Evolutionary conservation across 2,888 invertebrate species (phyloP).

Genomic region (Xanthia icteritia): DNA sequence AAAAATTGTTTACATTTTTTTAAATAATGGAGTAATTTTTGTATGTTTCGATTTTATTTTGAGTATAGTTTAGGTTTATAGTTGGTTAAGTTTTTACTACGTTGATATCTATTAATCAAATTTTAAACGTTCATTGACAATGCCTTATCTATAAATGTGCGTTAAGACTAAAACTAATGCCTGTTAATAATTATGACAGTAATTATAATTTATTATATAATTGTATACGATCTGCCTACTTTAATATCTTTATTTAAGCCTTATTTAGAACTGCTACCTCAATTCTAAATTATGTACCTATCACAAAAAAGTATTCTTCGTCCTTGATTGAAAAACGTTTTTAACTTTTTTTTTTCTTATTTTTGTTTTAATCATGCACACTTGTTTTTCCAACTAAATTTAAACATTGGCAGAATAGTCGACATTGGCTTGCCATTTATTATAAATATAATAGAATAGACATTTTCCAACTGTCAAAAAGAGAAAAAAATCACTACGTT

Average conservation of each 20-base stretch:
- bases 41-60: neutral
- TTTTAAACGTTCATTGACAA: neutral
- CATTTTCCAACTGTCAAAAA: slow-evolving; percentile 61
- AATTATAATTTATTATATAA: neutral
- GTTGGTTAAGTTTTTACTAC: neutral
- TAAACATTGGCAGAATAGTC: too few relatives aligned
- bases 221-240: neutral
- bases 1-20: too few relatives aligned
- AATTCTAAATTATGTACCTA: slow-evolving; percentile 5
- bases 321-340: slow-evolving; percentile 37
- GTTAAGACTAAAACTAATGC: neutral
- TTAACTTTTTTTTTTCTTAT: too few relatives aligned
- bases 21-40: neutral
- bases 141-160: neutral
- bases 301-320: slow-evolving; percentile 19
- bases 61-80: neutral
- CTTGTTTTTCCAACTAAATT: too few relatives aligned
- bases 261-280: neutral
- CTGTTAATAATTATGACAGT: neutral
- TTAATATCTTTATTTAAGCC: neutral
- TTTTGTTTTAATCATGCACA: too few relatives aligned
- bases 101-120: neutral
- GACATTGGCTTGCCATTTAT: too few relatives aligned
- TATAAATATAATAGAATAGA: neutral
- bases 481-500: slow-evolving; percentile 65